Base-by-base conservation (phyloP, 2,888 invertebrate species). In the Drosophila planitibia region DNA sequence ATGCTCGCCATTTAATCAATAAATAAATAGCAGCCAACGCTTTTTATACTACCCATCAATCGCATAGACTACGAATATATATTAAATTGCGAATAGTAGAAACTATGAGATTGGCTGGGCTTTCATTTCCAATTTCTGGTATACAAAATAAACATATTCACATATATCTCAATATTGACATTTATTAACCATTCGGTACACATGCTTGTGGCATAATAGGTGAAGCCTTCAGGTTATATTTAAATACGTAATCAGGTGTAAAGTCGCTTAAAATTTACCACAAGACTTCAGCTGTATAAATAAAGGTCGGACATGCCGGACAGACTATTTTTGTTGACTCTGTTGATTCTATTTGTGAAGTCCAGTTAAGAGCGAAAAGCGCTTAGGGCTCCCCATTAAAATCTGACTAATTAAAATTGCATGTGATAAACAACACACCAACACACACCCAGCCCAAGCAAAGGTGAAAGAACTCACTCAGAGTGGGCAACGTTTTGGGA, bases 361-460 rank as follows among this genome's bases (percentile, higher is more conserved):
- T 69, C 58, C 61, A 52, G 65, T 57, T 28, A 49, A 28, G 47
- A 39, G 16, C 64, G 30, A 30, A 58, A 58, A 54, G 25, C 32
- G 64, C 82, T 76, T 68, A 25, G 60, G 71, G 85, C 59, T 57
- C 57, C 69, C 55, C 67, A 86, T 81, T 83, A 82, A 79, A 84
- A 82, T 82, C 68, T 35, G 71, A 59, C 60, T 72, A 73, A 85
- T 86, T 89, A 81, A 89, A 73, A 83, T 81, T 83, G 65, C 76
- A 78, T 81, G 80, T 64, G 62, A 78, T 75, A 69, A 58, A 71
- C 73, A 59, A 58, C 47, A 57, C 25, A 62, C 61, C 61, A 66
- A 49, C 54, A 51, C 7, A 69, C 63, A 14, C 22, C 22, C n/a
- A 73, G 30, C 4, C 0, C 47, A 47, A 47, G 25, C 25, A 47